A percentile compares a stretch with the other conserved stretches of the same genome.
These are phyloP conservation scores for Micropoecilia bifurca DNA, from an alignment of 2,797 vertebrate species.

Conservation along the genomic window DNA sequence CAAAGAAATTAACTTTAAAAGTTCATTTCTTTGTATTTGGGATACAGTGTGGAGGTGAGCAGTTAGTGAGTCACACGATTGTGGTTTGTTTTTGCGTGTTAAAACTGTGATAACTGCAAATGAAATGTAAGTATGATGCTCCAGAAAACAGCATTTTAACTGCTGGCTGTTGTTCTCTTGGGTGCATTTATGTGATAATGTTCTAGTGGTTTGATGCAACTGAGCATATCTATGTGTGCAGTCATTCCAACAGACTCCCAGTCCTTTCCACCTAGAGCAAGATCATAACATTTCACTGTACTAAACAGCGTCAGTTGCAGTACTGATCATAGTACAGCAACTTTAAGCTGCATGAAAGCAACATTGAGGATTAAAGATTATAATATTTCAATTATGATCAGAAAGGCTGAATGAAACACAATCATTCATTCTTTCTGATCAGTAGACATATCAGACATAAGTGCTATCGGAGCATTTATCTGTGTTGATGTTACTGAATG, in stretches of 20 bases:
- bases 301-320: neutral
- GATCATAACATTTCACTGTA: neutral
- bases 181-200: constrained; percentile 11
- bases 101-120: constrained; percentile 18
- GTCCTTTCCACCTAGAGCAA: neutral
- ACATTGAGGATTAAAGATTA: neutral
- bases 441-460: neutral
- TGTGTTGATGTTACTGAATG: neutral
- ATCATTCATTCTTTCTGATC: neutral
- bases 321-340: too few relatives aligned
- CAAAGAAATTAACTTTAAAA: neutral
- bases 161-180: constrained; percentile 30
- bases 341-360: too few relatives aligned
- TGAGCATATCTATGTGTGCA: neutral
- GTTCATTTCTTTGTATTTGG: constrained; percentile 22
- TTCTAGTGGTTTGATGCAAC: neutral
- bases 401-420: neutral
- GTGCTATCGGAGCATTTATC: neutral
- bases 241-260: neutral
- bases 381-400: neutral
- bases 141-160: constrained; percentile 11
- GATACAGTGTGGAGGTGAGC: constrained; percentile 9
- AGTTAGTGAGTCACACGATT: constrained; percentile 43
- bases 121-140: constrained; percentile 28
- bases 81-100: constrained; percentile 1